These are phyloP conservation scores for Cottoperca gobio DNA, from an alignment of 2,797 vertebrate genomes.

Conservation along the genomic window DNA sequence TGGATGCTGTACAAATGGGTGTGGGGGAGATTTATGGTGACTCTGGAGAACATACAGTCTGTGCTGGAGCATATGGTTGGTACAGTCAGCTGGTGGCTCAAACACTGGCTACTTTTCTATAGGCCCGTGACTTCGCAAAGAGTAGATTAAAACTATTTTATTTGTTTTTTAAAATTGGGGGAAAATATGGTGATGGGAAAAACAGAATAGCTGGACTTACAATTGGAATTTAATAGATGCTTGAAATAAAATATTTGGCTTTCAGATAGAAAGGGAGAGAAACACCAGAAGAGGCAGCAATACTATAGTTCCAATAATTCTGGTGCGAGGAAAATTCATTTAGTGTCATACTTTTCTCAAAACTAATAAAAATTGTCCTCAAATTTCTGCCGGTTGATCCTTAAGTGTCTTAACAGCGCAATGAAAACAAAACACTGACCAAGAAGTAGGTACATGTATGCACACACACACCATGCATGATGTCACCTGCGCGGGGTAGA, in stretches of 20 bases:
- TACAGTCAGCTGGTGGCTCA: background rate
- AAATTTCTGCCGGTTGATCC: slow-evolving; percentile 18
- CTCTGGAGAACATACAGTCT: background rate
- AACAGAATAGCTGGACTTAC: background rate
- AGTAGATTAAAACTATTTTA: background rate
- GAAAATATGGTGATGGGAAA: background rate
- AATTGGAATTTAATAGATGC: background rate
- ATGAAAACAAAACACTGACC: slow-evolving; percentile 77
- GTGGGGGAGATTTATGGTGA: background rate
- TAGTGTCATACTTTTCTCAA: background rate
- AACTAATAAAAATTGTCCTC: background rate
- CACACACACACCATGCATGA: slow-evolving; percentile 68
- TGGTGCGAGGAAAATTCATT: background rate
- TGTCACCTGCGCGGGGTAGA: slow-evolving; percentile 60
- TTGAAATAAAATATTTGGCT: background rate
- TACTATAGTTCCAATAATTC: background rate
- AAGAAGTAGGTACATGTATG: slow-evolving; percentile 64
- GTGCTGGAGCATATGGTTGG: slow-evolving; percentile 2
- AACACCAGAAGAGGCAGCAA: background rate
- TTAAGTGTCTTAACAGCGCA: slow-evolving; percentile 52
- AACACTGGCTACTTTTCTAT: background rate
- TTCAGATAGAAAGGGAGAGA: background rate
- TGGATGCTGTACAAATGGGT: slow-evolving; percentile 25
- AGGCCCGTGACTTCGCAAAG: background rate
- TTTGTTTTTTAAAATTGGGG: background rate